Conservation (phyloP, 37 sponge, comb jelly and placozoan genomes). For the Mnemiopsis leidyi region DNA sequence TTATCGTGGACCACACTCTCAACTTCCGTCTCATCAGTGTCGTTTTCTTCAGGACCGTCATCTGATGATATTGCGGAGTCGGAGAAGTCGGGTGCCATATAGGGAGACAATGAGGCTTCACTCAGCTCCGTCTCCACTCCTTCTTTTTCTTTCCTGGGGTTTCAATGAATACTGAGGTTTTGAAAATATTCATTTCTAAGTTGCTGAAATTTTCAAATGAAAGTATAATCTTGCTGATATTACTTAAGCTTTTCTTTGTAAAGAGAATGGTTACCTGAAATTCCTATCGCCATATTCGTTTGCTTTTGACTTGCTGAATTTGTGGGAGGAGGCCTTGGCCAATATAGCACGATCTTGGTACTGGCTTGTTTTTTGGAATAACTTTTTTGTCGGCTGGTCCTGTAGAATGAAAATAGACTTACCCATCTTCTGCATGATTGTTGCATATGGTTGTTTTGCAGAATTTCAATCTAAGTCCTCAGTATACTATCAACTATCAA, state of each 20-base stretch:
- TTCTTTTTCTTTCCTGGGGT: neutral
- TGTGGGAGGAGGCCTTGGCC: constrained; percentile 13
- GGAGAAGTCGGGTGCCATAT: neutral
- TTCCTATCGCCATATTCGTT: constrained; percentile 37
- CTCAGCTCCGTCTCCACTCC: neutral
- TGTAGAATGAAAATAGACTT: no score
- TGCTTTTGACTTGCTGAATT: constrained; percentile 34
- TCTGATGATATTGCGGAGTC: neutral
- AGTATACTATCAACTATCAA: no score
- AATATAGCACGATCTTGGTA: neutral
- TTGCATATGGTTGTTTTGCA: no score
- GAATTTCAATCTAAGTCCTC: no score
- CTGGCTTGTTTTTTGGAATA: neutral
- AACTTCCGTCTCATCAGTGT: neutral
- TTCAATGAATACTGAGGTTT: no score
- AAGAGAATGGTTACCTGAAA: no score
- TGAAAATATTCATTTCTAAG: no score
- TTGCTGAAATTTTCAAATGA: no score
- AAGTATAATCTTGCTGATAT: no score
- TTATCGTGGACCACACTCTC: neutral
- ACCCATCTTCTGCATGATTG: no score
- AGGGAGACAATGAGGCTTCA: neutral
- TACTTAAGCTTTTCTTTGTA: no score
- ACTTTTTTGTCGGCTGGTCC: no score
- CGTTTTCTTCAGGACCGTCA: neutral